These are phyloP conservation scores for Heliocidaris erythrogramma DNA, from an alignment of 35 echinoderm and acorn worm genomes.

Conservation along the genomic window DNA sequence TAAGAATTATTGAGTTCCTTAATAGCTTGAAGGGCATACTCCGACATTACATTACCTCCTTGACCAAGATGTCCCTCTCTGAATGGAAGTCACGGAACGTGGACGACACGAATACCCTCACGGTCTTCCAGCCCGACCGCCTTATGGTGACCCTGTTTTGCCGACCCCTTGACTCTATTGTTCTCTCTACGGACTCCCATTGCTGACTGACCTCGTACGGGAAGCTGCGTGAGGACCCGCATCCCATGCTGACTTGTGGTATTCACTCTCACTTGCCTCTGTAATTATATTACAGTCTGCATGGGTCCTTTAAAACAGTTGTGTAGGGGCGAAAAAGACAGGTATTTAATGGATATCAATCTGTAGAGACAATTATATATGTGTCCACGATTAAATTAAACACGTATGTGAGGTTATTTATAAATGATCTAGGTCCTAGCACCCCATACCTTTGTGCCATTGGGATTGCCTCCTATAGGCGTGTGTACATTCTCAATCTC, in stretches of 20 bases:
- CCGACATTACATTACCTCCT: conserved; percentile 67
- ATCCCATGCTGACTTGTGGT: conserved; percentile 72
- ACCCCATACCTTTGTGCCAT: no score
- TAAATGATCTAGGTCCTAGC: no score
- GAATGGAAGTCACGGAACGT: conserved; percentile 97
- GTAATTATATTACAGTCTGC: background rate
- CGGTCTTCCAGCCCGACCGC: conserved; percentile 89
- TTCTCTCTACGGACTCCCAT: conserved; percentile 84
- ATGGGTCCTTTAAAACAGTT: background rate
- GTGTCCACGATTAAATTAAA: no score
- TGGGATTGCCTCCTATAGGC: no score
- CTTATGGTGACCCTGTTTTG: conserved; percentile 76
- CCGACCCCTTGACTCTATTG: conserved; percentile 65
- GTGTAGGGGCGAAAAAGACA: no score
- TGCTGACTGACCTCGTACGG: conserved; percentile 86
- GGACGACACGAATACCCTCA: conserved; percentile 92
- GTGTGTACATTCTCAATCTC: no score
- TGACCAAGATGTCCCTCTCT: conserved; percentile 92
- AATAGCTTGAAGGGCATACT: no score
- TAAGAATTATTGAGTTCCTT: no score
- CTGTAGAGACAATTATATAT: no score
- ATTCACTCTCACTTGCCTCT: background rate
- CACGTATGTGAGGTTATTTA: no score
- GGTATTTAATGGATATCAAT: no score
- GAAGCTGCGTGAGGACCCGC: conserved; percentile 84